Conservation (phyloP, 2,888 invertebrate genomes). For the Mesochorus sp. region DNA sequence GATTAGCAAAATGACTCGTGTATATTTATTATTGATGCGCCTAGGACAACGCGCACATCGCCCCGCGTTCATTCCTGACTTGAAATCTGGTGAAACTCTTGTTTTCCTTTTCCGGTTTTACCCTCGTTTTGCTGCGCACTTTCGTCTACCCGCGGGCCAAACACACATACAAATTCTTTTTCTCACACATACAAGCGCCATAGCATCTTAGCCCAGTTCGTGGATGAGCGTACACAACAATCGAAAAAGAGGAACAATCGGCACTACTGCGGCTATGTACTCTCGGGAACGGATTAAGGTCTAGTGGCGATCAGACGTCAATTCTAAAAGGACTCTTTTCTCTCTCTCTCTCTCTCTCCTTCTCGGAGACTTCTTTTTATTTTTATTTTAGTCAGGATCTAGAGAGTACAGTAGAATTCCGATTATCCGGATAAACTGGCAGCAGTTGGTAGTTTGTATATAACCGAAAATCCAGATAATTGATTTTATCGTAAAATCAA, state of each 20-base stretch:
- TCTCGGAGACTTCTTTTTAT: background rate
- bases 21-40: background rate
- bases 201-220: constrained; percentile 73
- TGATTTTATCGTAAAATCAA: no score
- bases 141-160: constrained; percentile 16
- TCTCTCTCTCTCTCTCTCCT: no score
- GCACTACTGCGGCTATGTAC: constrained; percentile 65
- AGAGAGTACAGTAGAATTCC: no score
- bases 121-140: constrained; percentile 1
- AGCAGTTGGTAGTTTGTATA: no score
- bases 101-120: constrained; percentile 56
- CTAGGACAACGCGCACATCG: constrained; percentile 3
- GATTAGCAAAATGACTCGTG: no score
- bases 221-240: constrained; percentile 57
- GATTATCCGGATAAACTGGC: no score
- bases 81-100: constrained; percentile 15
- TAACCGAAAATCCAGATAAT: no score
- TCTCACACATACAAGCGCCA: background rate
- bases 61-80: constrained; percentile 22
- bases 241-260: constrained; percentile 71
- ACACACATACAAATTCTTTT: background rate
- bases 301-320: constrained; percentile 75
- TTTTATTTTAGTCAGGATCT: no score
- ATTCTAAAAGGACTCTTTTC: constrained; percentile 61
- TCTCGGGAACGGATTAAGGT: constrained; percentile 74